Base-by-base conservation (phyloP, 1,140 invertebrate genomes). In the Laupala kohalensis region DNA sequence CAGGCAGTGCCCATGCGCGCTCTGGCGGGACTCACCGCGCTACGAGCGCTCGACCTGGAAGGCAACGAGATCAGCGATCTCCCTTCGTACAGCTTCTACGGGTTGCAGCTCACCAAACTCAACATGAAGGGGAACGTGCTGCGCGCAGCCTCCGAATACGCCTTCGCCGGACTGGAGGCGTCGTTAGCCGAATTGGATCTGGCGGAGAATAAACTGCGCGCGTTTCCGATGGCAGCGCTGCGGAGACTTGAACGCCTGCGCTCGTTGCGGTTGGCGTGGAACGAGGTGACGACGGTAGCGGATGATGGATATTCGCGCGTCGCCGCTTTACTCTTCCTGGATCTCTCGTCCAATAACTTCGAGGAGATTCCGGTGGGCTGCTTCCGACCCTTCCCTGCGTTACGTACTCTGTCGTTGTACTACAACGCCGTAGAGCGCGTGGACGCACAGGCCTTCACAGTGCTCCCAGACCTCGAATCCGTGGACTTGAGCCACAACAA, bases 401-500 rank as follows among this genome's bases (percentile, higher is more conserved):
- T 96, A 23, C 87, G 87, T 75, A 92, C 88, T 0, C 82, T 96
- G 12, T 92, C 91, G 0, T 85, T 95, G 29, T 93, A 92, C 78
- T 90, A 91, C 76, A 95, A 95, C 78, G 87, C 87, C 25, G 90
- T 96, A 29, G 88, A 91, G 77, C 82, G 84, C 29, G 86, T 96
- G 24, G 88, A 94, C 75, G 88, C 88, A 74, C 84, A 90, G 75
- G 88, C 91, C 5, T 95, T 96, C 77, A 80, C 84, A 64, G 88
- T 87, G 0, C 80, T 95, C 65, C 83, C 81, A 69, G 84, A 92
- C 74, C 81, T 96, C 9, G 92, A 95, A 81, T 90, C 89, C 3
- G 82, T 96, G 72, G 93, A 96, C 81, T 85, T 95, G 73, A 94
- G 92, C 78, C 90, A 92, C 79, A 95, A 96, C 79, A 91, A 90